Evolutionary conservation across 2,113 vertebrate genomes (phyloP).

Genomic region (Lophura nycthemera): DNA sequence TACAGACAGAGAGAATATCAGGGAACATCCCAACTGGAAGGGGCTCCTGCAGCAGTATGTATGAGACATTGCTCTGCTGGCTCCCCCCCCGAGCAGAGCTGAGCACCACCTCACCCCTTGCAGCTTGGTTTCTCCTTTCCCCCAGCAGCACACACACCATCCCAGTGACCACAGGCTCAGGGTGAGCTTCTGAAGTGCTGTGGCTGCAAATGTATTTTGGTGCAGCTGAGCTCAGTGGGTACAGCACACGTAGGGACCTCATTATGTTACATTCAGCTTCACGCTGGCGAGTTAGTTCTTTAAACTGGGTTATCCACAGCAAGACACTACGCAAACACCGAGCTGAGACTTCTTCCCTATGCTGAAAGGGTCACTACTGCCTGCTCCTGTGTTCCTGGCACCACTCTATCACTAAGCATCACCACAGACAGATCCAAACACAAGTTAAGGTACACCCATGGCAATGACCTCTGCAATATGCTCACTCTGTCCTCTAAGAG

Average conservation of each 20-base stretch:
- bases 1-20: no score
- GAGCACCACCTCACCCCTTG: no score
- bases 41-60: no score
- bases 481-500: accelerated
- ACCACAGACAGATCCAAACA: background rate
- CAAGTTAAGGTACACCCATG: accelerated
- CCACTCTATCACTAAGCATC: accelerated
- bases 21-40: background rate
- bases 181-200: background rate
- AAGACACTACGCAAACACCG: accelerated
- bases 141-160: no score
- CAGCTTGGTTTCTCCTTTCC: no score
- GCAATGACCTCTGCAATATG: accelerated
- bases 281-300: accelerated
- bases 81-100: no score
- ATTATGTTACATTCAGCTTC: accelerated
- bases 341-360: background rate
- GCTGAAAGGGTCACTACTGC: background rate
- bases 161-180: background rate
- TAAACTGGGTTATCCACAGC: background rate
- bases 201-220: background rate
- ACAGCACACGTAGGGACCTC: accelerated
- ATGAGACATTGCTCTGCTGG: background rate
- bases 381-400: background rate
- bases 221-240: accelerated